phyloP scores from a whole-genome alignment of 2,113 vertebrate genomes.

The Oncorhynchus gorbuscha region DNA sequence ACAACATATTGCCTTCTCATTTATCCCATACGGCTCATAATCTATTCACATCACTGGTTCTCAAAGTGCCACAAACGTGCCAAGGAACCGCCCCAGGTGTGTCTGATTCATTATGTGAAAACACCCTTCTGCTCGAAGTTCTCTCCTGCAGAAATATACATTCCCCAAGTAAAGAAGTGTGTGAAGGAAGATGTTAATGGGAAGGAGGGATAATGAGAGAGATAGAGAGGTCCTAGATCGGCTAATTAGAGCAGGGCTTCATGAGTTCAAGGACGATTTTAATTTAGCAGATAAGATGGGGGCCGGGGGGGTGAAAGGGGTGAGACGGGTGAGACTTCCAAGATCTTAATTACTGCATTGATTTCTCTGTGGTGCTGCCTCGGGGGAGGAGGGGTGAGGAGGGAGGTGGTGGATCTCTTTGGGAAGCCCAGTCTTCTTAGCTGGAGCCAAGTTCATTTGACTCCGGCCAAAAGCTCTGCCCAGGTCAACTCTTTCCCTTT shows the following conservation, averaged over 20 bases:
- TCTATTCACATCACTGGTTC: not conserved
- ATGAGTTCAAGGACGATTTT: conserved; percentile 70
- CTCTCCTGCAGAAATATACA: no score
- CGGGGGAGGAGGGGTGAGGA: conserved; percentile 22
- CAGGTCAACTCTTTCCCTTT: conserved; percentile 53
- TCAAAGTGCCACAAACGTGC: not conserved
- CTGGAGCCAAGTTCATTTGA: conserved; percentile 38
- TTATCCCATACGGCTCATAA: not conserved
- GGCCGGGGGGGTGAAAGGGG: conserved; percentile 38
- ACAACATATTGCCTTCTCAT: not conserved
- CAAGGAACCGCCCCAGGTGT: not conserved
- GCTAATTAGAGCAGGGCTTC: conserved; percentile 65
- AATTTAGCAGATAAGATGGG: conserved; percentile 71
- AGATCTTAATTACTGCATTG: conserved; percentile 61
- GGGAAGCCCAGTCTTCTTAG: conserved; percentile 40
- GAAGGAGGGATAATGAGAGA: conserved; percentile 57
- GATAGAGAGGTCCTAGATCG: conserved; percentile 61
- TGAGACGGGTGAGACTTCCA: conserved; percentile 45
- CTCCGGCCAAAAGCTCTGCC: conserved; percentile 26
- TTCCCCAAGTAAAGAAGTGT: not conserved
- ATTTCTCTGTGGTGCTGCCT: conserved; percentile 31
- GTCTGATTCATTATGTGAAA: no score
- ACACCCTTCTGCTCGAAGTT: not conserved
- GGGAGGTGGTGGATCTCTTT: conserved; percentile 24
- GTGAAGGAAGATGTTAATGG: conserved; percentile 19